Evolutionary conservation across 2,113 vertebrate genomes (phyloP).

Genomic region (Apus apus): DNA sequence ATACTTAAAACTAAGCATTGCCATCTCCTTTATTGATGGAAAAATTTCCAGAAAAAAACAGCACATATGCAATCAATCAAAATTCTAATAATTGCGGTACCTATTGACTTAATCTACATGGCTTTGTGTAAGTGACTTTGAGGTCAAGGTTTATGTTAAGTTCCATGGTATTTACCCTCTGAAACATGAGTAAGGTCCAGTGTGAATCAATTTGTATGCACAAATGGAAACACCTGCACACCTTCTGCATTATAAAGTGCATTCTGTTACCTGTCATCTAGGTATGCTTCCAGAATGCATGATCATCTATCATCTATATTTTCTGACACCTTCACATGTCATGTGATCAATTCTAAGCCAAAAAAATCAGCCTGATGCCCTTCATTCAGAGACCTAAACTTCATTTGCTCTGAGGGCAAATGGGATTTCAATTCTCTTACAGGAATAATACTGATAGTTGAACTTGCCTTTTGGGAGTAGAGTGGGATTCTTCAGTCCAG

Average conservation of each 20-base stretch:
- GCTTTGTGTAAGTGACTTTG: rapidly evolving
- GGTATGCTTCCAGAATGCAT: background rate
- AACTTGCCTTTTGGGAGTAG: background rate
- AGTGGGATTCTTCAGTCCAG: background rate
- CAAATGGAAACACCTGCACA: background rate
- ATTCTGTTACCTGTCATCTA: background rate
- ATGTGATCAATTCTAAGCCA: background rate
- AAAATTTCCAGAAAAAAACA: background rate
- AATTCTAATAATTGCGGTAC: background rate
- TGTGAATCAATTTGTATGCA: background rate
- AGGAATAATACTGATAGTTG: background rate
- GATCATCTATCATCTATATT: background rate
- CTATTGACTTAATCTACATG: background rate
- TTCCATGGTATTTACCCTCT: background rate
- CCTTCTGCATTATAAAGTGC: background rate
- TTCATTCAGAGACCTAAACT: background rate
- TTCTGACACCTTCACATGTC: background rate
- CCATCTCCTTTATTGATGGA: background rate
- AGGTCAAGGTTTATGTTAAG: background rate
- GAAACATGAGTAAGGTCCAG: background rate
- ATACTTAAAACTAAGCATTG: background rate
- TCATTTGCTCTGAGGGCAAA: background rate
- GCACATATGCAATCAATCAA: background rate
- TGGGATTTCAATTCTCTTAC: background rate
- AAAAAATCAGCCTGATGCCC: background rate